Base-by-base conservation (phyloP, 2,888 invertebrate species). In the Eurytoma californica region DNA sequence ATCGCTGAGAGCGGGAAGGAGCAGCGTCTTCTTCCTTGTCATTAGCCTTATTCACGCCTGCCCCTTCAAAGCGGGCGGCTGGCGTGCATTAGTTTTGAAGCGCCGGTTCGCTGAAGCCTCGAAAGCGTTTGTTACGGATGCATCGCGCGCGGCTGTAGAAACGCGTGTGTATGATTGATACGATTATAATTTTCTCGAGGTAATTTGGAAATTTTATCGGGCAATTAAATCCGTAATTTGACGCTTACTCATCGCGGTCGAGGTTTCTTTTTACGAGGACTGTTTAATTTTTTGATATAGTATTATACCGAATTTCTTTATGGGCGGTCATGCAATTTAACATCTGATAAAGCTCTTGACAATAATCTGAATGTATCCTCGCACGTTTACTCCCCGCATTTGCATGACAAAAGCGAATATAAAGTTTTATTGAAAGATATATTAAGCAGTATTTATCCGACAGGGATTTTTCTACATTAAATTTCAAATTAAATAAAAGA, bases 11-110 rank as follows among this genome's bases (percentile, higher is more conserved):
- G 39, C 39, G 39, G 70, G 80, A 79, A 72, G 61, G 55, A 61
- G n/a, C 20, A 53, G 58, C 51, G 57, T 9, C 65, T 20, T 18
- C 81, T 82, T 82, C 79, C 67, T 74, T 72, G 79, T 82, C 83
- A 82, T 85, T 84, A 83, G 81, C 82, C 79, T 82, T 81, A 79
- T 84, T 60, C 67, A 69, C 74, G 82, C 80, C 72, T 67, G 67
- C 61, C 66, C 24, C 53, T 77, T 57, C 30, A 39, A 63, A 61
- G 13, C 18, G 18, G 51, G 24, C 39, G 55, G 63, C 12, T 24
- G 30, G 30, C 7, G 18, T 24, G 3, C 24, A 24, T 24, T 7
- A 61, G 30, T n/a, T 60, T 51, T 14, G 51, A 53, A 53, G 61
- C 61, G 53, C 14, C 16, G n/a, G 47, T 63, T 63, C 63, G 20